Base-by-base conservation (phyloP, 2,113 vertebrate genomes). In the Myxocyprinus asiaticus region DNA sequence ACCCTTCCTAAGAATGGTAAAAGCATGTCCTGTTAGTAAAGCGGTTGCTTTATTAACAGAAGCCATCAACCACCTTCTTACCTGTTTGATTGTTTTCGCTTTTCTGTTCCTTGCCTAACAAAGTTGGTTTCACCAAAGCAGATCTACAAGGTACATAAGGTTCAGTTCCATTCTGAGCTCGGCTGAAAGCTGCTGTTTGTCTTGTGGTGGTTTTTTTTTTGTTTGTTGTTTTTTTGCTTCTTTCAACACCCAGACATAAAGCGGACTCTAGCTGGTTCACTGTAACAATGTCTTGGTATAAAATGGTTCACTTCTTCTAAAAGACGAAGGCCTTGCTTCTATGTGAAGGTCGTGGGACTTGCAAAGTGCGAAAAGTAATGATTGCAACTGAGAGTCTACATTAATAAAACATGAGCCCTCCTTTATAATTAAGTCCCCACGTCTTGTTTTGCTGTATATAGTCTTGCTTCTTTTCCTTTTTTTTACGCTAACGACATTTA, bases 51-150 rank as follows among this genome's bases (percentile, higher is more conserved):
- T 88, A 85, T 86, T 86, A 86, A 87, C 84, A 51, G 58, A 69
- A 80, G 68, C 85, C 85, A 88, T 86, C 85, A 70, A 80, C 82
- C 87, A 92, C 90, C 83, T 91, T 94, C 93, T 95, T 95, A 95
- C 92, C 89, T 93, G 81, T 79, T 91, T 92, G 82, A 93, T 87
- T 92, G 92, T 83, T 83, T 92, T 89, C 90, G 73, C 82, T 88
- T 91, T 92, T 90, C 87, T 89, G 86, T 90, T 85, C 91, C 87
- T 93, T 89, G 93, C 86, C 92, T 93, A 94, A 95, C 94, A 94
- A 95, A 96, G 94, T 95, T 94, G 91, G 91, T 84, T 95, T 94
- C 92, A 93, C 93, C 93, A 96, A 95, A 95, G 94, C 94, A 93
- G 93, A 95, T 89, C 93, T 95, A 85, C 92, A 96, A 95, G 94